Conservation (phyloP, 2,797 vertebrate genomes). For the Scolopax rusticola region DNA sequence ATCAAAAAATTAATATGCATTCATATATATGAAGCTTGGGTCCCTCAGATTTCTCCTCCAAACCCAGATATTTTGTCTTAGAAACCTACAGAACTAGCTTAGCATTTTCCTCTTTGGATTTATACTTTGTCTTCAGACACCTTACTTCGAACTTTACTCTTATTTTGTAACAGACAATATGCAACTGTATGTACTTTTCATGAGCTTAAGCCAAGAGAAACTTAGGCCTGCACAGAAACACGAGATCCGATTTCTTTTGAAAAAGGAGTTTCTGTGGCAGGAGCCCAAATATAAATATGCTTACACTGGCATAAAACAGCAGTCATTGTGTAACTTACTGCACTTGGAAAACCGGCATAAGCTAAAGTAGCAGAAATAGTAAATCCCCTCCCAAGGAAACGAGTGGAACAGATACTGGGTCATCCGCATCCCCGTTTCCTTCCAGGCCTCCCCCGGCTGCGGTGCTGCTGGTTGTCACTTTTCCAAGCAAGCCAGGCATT, state of each 20-base stretch:
- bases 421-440: not conserved
- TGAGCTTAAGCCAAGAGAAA: conserved; percentile 30
- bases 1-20: not conserved
- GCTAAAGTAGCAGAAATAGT: not conserved
- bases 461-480: not conserved
- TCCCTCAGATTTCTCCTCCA: not conserved
- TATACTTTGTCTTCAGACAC: not conserved
- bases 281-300: conserved; percentile 16
- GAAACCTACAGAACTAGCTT: not conserved
- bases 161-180: not conserved
- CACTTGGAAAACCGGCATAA: not conserved
- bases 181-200: conserved; percentile 17
- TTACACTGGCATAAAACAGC: not conserved
- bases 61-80: not conserved
- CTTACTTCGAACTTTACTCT: not conserved
- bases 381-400: not conserved
- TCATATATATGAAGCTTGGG: not conserved
- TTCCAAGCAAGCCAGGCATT: not conserved
- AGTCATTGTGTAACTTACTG: not conserved
- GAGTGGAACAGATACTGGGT: not conserved
- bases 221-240: not conserved
- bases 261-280: conserved; percentile 13
- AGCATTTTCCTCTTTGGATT: not conserved
- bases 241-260: not conserved
- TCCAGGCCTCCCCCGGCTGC: rapidly evolving